Evolutionary conservation across 2,113 vertebrate genomes (phyloP).

Genomic region (Calyptomena viridis): DNA sequence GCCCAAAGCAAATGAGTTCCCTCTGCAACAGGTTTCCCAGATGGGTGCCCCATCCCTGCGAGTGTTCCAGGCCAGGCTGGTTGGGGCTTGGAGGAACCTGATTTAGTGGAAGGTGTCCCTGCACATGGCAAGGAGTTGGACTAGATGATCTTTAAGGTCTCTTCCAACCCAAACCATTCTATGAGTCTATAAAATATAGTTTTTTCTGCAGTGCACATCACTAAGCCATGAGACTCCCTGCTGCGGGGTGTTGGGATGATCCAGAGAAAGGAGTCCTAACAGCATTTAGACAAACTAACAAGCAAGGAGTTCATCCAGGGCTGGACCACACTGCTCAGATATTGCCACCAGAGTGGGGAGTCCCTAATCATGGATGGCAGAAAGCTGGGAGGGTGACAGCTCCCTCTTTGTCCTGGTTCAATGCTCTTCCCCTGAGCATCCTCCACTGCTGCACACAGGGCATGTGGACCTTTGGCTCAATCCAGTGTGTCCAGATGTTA

Average conservation of each 20-base stretch:
- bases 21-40: background rate
- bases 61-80: background rate
- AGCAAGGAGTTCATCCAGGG: background rate
- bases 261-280: background rate
- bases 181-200: background rate
- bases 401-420: background rate
- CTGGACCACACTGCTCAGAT: background rate
- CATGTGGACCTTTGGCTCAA: background rate
- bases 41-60: background rate
- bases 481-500: background rate
- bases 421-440: background rate
- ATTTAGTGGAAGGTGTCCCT: background rate
- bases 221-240: background rate
- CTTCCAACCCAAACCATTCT: background rate
- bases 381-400: background rate
- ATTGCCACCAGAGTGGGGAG: background rate
- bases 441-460: accelerated
- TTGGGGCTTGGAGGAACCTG: accelerated
- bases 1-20: background rate
- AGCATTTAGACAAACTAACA: background rate
- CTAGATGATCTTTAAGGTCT: background rate
- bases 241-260: background rate
- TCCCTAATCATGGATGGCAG: accelerated
- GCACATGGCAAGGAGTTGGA: background rate
- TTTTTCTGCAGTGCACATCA: background rate